Evolutionary conservation across 2,113 vertebrate genomes (phyloP).

Genomic region (Pyxicephalus adspersus): DNA sequence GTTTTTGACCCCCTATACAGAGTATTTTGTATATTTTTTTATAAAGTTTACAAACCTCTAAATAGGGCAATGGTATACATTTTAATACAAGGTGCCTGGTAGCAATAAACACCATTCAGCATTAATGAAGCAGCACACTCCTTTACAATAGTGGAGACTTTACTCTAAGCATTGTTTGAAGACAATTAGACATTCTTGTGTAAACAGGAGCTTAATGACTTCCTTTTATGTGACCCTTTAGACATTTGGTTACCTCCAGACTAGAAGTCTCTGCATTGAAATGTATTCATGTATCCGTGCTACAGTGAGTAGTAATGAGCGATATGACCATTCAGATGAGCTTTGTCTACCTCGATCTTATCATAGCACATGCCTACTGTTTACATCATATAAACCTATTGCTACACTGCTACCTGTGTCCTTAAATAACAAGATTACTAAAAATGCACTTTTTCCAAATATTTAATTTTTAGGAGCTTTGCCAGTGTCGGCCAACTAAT

Average conservation of each 20-base stretch:
- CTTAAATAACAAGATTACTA: not conserved
- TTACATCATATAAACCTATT: too few species aligned
- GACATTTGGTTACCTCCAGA: conserved; percentile 39
- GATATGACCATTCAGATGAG: conserved; percentile 5
- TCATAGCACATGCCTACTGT: not conserved
- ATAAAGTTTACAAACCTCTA: too few species aligned
- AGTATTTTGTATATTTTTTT: too few species aligned
- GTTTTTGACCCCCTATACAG: too few species aligned
- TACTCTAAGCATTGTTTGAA: conserved; percentile 16
- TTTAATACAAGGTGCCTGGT: too few species aligned
- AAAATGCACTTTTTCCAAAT: too few species aligned
- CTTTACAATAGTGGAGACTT: not conserved
- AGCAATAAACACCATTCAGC: not conserved
- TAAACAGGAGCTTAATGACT: conserved; percentile 50
- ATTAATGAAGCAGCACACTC: not conserved
- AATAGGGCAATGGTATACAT: too few species aligned
- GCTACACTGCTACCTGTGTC: not conserved
- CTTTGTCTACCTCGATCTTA: conserved; percentile 14
- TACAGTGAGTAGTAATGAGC: conserved; percentile 16
- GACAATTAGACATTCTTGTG: conserved; percentile 24
- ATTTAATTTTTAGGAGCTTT: too few species aligned
- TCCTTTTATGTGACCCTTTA: conserved; percentile 42
- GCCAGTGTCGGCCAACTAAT: conserved; percentile 93
- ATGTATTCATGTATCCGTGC: not conserved
- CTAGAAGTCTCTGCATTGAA: conserved; percentile 27